Conservation (phyloP, 1,140 invertebrate genomes). For the Aricia agestis region DNA sequence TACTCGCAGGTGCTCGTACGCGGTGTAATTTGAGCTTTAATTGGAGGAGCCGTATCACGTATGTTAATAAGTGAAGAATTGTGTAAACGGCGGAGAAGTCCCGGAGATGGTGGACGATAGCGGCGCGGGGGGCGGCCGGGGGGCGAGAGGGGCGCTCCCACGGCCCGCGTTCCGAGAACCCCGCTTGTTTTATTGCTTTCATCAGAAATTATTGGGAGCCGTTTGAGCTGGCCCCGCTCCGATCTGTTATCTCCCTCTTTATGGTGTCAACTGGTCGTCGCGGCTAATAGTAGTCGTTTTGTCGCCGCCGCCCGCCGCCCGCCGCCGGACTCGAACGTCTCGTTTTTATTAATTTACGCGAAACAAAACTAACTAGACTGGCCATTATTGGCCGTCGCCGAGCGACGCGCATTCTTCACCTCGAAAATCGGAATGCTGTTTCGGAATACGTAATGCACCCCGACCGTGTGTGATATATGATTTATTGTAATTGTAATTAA, state of each 20-base stretch:
- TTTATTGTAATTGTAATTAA: neutral
- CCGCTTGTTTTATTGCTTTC: slow-evolving; percentile 32
- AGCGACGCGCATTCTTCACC: neutral
- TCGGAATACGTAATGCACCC: neutral
- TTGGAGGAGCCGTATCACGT: neutral
- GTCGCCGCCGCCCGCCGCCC: slow-evolving; percentile 21
- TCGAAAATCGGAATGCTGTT: neutral
- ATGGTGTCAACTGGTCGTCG: slow-evolving; percentile 39
- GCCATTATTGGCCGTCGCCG: neutral
- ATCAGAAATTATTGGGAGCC: slow-evolving; percentile 30
- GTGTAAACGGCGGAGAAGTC: neutral
- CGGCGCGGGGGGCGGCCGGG: neutral
- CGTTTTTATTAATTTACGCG: slow-evolving; percentile 17
- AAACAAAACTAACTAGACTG: slow-evolving; percentile 12
- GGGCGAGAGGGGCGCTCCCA: slow-evolving; percentile 23
- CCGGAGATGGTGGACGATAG: neutral
- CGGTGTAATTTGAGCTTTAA: neutral
- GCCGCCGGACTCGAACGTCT: slow-evolving; percentile 23
- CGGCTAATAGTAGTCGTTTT: slow-evolving; percentile 37
- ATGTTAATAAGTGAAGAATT: slow-evolving; percentile 1
- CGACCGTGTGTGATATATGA: neutral
- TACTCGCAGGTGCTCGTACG: neutral
- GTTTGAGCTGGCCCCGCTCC: slow-evolving; percentile 29
- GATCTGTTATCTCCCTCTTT: slow-evolving; percentile 40
- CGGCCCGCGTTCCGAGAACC: slow-evolving; percentile 36